Base-by-base conservation (phyloP, 2,113 vertebrate species). In the Pica pica region DNA sequence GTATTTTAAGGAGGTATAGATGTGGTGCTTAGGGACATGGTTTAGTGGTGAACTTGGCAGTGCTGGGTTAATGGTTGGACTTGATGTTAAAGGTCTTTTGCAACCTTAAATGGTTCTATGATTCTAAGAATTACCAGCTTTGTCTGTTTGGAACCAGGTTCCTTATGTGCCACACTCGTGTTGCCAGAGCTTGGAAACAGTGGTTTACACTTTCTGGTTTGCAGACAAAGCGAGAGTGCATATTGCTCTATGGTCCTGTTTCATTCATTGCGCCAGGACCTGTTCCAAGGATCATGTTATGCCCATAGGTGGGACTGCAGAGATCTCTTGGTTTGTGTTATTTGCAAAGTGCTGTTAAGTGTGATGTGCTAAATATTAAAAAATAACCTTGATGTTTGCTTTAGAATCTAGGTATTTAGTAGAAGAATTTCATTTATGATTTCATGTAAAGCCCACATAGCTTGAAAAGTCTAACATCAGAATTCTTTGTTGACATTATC, bases 401-500 rank as follows among this genome's bases (percentile, higher is more conserved):
- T 85, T 88, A 83, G n/a, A 92, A 59, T 67, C 35, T 60, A 47
- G 41, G 21, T 90, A 49, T 74, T 65, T 61, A 56, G 31, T 65
- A 65, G 44, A 78, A 88, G 9, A 82, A 78, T 56, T 83, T 90
- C 24, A 13, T 39, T 68, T 89, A 33, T 64, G 56, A 61, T 95
- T 96, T 88, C 28, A 56, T 17, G 18, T 71, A 68, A 81, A 87
- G 84, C 69, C 78, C 1, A 3, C 26, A 22, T 39, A 52, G 73
- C 88, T 94, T 63, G 61, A 90, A 89, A 91, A 95, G 81, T 93
- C 61, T 67, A 80, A 83, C 59, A 1, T 91, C 74, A 90, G 83
- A 83, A 50, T 94, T 71, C 27, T 70, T 96, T 96, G 94, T 96
- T 94, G 97, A 97, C 94, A 96, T 96, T 94, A 83, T 94, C 96